Base-by-base conservation (phyloP, 2,113 vertebrate genomes). In the Prinia subflava region DNA sequence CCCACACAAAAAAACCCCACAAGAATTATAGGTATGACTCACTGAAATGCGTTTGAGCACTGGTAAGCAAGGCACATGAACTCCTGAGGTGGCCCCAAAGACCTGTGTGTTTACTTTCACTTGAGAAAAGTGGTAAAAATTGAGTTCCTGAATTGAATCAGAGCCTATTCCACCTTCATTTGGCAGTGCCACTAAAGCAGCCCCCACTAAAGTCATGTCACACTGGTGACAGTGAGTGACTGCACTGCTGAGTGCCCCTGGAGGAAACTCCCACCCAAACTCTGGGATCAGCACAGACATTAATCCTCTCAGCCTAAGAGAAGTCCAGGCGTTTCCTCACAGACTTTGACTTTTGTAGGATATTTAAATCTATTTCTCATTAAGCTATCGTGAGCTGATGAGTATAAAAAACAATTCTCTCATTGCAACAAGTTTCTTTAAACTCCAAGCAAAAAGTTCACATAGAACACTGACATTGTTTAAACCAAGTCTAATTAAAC, bases 11-110 rank as follows among this genome's bases (percentile, higher is more conserved):
- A n/a, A n/a, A n/a, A n/a, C n/a, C n/a, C n/a, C n/a, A n/a, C 20
- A 42, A 35, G 13, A 73, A 24, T 23, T 21, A 28, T 1, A 68
- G 28, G 10, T 56, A 6, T 3, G 20, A 11, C 24, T 31, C 52
- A 50, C 22, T 56, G 15, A 82, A 53, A 56, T 5, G 6, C 4
- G 11, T 82, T 65, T 28, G 44, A 56, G 22, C 18, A 31, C 13
- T 0, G 0, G 23, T 23, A 69, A 37, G 8, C 0, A 19, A 21
- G 5, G 31, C 9, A 28, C 17, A 16, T 4, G 15, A 14, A 47
- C 20, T 47, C 35, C 10, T 20, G 30, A 30, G 28, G 39, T 4
- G 67, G 6, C 27, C 20, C 31, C 22, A 50, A 49, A 65, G 11
- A 44, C 3, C 6, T 18, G 6, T 5, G 4, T 11, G 22, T 67